phyloP scores from a whole-genome alignment of 2,113 vertebrate species.

The Scophthalmus maximus region DNA sequence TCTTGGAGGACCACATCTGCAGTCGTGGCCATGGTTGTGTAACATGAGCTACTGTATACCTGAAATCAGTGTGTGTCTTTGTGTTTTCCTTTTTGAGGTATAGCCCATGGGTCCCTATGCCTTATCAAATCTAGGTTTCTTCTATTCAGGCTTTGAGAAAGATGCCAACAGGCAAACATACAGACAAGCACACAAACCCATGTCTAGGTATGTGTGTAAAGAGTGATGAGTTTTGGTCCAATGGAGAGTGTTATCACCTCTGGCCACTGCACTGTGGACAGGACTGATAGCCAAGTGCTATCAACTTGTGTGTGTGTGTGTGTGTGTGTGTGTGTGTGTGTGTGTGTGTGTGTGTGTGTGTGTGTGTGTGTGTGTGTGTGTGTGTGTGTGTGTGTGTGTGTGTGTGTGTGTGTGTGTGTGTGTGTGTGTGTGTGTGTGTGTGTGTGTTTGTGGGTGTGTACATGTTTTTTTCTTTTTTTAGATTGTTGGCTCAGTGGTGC shows the following conservation, averaged over 20 bases:
- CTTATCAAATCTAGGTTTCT: conserved; percentile 42
- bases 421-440: conserved; percentile 5
- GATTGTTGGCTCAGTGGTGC: conserved; percentile 70
- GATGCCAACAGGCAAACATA: conserved; percentile 45
- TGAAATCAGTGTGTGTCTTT: neutral
- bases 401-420: neutral
- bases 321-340: neutral
- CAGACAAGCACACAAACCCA: conserved; percentile 13
- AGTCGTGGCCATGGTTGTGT: conserved; percentile 18
- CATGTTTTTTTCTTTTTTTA: conserved; percentile 4
- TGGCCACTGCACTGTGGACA: conserved; percentile 66
- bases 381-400: conserved; percentile 13
- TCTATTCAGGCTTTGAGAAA: conserved; percentile 44
- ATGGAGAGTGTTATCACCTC: conserved; percentile 64
- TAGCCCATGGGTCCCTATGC: neutral
- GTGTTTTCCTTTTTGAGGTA: conserved; percentile 13
- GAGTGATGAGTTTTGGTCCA: conserved; percentile 64
- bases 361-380: neutral
- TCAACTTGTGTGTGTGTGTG: conserved; percentile 10
- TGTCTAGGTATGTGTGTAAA: conserved; percentile 54
- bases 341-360: conserved; percentile 15
- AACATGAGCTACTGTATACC: neutral
- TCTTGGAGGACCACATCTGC: conserved; percentile 40
- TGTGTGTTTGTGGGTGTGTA: neutral
- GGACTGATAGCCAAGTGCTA: conserved; percentile 64